A percentile compares a stretch with the other conserved stretches of the same genome.
Conservation (phyloP, 2,797 vertebrate genomes). For the Hemitrygon akajei region DNA sequence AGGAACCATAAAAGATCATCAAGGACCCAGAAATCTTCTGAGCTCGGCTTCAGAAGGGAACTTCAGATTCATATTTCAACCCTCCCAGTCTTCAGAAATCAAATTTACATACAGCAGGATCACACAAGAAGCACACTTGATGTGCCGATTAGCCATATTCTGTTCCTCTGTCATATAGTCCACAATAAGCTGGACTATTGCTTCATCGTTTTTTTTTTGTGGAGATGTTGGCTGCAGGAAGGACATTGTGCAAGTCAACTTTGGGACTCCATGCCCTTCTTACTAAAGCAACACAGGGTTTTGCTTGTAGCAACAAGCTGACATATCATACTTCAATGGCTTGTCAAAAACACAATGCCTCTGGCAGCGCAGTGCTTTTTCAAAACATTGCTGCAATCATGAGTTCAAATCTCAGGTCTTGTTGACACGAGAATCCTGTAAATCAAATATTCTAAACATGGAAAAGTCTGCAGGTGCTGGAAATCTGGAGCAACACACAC, state of each 20-base stretch:
- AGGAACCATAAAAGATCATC: background rate
- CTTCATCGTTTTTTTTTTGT: background rate
- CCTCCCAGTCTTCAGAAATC: background rate
- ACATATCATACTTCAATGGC: background rate
- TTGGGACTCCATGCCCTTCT: background rate
- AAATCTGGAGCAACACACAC: no score
- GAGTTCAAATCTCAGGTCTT: background rate
- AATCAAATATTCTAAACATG: background rate
- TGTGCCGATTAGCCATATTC: no score
- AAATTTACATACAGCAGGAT: background rate
- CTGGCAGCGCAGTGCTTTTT: no score
- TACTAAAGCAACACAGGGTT: background rate
- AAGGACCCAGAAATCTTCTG: background rate
- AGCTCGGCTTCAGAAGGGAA: background rate
- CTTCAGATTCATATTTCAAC: background rate
- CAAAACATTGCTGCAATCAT: background rate
- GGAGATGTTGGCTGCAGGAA: background rate
- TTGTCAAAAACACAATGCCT: background rate
- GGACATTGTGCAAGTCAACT: background rate
- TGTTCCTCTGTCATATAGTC: background rate
- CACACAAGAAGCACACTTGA: no score
- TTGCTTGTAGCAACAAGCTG: background rate
- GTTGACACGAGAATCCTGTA: background rate
- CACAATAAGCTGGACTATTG: background rate
- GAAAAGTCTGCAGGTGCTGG: no score